Evolutionary conservation across 1,140 invertebrate species (phyloP).

Genomic region (Trachymyrmex septentrionalis): DNA sequence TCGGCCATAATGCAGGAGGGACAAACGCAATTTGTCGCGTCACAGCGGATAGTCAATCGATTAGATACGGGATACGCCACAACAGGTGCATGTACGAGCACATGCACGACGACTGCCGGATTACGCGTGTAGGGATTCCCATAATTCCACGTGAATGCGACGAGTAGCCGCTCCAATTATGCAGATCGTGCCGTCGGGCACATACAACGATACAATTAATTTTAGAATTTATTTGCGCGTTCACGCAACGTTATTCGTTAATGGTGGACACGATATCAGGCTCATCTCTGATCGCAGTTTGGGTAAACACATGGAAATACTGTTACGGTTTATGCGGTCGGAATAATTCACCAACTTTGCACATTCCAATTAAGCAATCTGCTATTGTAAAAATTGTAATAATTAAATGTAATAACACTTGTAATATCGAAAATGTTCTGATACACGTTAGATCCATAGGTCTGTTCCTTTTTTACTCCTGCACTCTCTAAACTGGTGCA

Average conservation of each 20-base stretch:
- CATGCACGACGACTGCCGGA: conserved; percentile 60
- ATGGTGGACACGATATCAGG: not conserved
- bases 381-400: not conserved
- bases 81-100: conserved; percentile 76
- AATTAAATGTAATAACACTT: conserved; percentile 3
- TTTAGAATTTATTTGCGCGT: conserved; percentile 58
- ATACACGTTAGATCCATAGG: not conserved
- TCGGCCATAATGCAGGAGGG: conserved; percentile 62
- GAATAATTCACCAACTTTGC: not conserved
- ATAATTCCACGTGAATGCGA: conserved; percentile 66
- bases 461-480: too few relatives aligned
- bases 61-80: conserved; percentile 77
- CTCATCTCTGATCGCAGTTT: conserved; percentile 33
- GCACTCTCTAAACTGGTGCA: too few relatives aligned
- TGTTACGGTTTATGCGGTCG: conserved; percentile 19
- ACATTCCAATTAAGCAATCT: not conserved
- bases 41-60: conserved; percentile 82
- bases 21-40: conserved; percentile 82
- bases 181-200: conserved; percentile 32
- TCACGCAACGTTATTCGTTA: conserved; percentile 40
- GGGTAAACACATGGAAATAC: conserved; percentile 7
- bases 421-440: not conserved
- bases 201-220: conserved; percentile 50
- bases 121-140: conserved; percentile 67
- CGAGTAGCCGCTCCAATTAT: conserved; percentile 53